Evolutionary conservation across 2,113 vertebrate genomes (phyloP), one percentile per base, ranked within the genome.

Genomic region (Herpetotheres cachinnans): DNA sequence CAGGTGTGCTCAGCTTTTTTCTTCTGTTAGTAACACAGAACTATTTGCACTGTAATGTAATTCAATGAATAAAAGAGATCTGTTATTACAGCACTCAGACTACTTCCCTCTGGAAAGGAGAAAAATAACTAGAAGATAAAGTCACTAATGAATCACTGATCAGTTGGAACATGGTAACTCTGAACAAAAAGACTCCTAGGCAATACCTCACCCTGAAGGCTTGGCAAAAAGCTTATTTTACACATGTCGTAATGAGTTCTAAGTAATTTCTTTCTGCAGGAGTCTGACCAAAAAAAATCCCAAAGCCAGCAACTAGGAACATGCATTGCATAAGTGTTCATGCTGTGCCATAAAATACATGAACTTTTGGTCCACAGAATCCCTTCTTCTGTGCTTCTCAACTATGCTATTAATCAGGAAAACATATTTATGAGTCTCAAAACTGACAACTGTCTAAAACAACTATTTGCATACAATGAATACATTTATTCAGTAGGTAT

Each of bases 171-270:
- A 83, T 1, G 7, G 59, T 61, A 86, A 78, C 54, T 40, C 73
- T 36, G 55, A 90, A 92, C 34, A 82, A 70, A 56, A 83, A 86
- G 50, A 66, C 55, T 72, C 79, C 11, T 26, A 86, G 67, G 50
- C 59, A 92, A 95, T 76, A 95, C 90, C 90, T 95, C 61, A 91
- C 58, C 82, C 94, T 49, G 30, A 78, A 78, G 88, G 67, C 52
- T 81, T 96, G 95, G 92, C 93, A 74, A 88, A 92, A 49, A 83
- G 15, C 14, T 92, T 85, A 69, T 20, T 82, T 92, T 65, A 89
- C n/a, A 73, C 3, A 1, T 9, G 49, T 70, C 32, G 50, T 86
- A 80, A 80, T 73, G 69, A 81, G 72, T 55, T 63, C 67, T 30
- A 54, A 74, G 46, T 9, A 50, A 7, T 21, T 71, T 63, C 49